A percentile compares a stretch with the other conserved stretches of the same genome.
Conservation (phyloP, 1,140 invertebrate species). For the Leptestheria dahalacensis region DNA sequence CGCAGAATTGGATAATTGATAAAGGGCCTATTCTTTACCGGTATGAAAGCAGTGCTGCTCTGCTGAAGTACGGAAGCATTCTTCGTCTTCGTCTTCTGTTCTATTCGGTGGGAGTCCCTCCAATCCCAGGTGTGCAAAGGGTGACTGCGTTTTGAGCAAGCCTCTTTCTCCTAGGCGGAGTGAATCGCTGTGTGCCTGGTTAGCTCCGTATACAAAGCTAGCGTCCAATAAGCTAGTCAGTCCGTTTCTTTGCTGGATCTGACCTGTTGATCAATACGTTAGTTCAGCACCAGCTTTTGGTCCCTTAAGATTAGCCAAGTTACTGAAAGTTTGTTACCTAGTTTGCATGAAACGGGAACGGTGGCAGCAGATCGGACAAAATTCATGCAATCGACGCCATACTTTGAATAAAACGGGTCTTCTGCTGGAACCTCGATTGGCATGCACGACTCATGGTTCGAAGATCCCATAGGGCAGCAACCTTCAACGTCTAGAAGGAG, state of each 20-base stretch:
- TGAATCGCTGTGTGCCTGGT: neutral
- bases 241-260: neutral
- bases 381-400: slow-evolving; percentile 64
- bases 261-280: neutral
- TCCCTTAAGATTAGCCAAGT: too few relatives aligned
- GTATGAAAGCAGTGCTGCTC: neutral
- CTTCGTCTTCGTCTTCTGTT: neutral
- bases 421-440: slow-evolving; percentile 66
- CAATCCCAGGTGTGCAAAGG: neutral
- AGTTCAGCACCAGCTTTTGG: too few relatives aligned
- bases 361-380: slow-evolving; percentile 49
- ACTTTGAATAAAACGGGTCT: slow-evolving; percentile 58
- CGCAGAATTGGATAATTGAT: neutral
- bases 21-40: neutral
- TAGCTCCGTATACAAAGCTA: neutral
- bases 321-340: neutral
- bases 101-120: neutral
- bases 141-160: neutral
- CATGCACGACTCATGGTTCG: slow-evolving; percentile 45
- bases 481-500: neutral
- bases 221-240: neutral
- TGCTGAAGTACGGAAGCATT: neutral
- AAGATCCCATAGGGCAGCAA: neutral
- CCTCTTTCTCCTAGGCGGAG: neutral
- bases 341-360: neutral